Conservation (phyloP, 2,888 invertebrate species). For the Agrotis segetum region DNA sequence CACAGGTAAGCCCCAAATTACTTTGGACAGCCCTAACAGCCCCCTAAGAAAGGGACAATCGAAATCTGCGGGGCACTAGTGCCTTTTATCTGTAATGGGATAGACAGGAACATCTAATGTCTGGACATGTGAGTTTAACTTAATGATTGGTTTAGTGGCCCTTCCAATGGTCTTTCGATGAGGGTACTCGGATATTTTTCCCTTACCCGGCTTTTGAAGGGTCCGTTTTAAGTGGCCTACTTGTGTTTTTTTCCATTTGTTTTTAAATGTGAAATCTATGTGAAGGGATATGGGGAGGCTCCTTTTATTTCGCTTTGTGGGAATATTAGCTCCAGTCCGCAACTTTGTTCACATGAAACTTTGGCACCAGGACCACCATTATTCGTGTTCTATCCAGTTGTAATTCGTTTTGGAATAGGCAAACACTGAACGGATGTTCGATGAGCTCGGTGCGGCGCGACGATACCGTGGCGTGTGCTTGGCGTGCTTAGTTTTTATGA, state of each 20-base stretch:
- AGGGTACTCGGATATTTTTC: slow-evolving; percentile 62
- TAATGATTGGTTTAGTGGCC: slow-evolving; percentile 73
- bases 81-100: slow-evolving; percentile 73
- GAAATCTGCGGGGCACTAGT: slow-evolving; percentile 67
- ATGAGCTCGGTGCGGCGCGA: too few relatives aligned
- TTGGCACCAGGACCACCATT: too few relatives aligned
- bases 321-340: not conserved
- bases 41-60: slow-evolving; percentile 66
- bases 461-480: too few relatives aligned
- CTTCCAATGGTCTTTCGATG: slow-evolving; percentile 55
- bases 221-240: slow-evolving; percentile 44
- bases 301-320: slow-evolving; percentile 24
- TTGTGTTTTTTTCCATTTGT: slow-evolving; percentile 47
- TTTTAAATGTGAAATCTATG: slow-evolving; percentile 31
- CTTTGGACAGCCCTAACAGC: slow-evolving; percentile 54
- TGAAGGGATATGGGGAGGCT: slow-evolving; percentile 15
- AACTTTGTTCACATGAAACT: too few relatives aligned
- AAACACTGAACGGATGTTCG: too few relatives aligned
- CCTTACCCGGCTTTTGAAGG: slow-evolving; percentile 43
- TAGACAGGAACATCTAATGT: slow-evolving; percentile 68
- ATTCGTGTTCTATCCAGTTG: too few relatives aligned
- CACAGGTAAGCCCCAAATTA: slow-evolving; percentile 61
- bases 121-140: slow-evolving; percentile 71
- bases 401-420: too few relatives aligned
- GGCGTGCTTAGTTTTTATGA: too few relatives aligned